Base-by-base conservation (phyloP, 2,113 vertebrate genomes). In the Malurus alboscapulatus region DNA sequence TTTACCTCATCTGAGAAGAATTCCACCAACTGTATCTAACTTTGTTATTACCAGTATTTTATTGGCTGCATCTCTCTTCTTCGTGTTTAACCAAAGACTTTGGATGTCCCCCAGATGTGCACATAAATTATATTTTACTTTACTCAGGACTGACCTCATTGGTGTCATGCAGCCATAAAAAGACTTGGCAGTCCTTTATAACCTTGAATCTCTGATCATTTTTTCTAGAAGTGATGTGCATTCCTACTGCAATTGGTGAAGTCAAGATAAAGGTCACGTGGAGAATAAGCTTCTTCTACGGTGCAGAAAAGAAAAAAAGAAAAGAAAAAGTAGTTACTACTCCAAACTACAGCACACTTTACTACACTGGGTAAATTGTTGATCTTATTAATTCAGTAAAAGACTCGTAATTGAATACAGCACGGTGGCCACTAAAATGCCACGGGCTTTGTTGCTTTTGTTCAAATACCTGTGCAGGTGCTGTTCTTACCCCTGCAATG, bases 1-100 rank as follows among this genome's bases (percentile, higher is more conserved):
- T 93, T 87, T 94, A 68, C 57, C 45, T 68, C 92, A 93, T 55
- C 34, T 66, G 51, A 88, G 71, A 93, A 93, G 61, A 90, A 94
- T 93, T 95, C 84, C 26, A 77, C 55, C 44, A 66, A 22, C 68
- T 53, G 15, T 84, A 76, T 8, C 72, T 90, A 75, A 87, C 36
- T 67, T 82, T 50, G 36, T 90, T 88, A 74, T 91, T 91, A 44
- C 48, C 76, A 62, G 44, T 45, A 44, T 71, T 88, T 88, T 59
- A 12, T 18, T 86, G 82, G 75, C 69, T 81, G n/a, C 73, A 87
- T 30, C 32, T 81, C 6, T 47, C 53, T 74, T 87, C 71, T 90
- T 61, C 7, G 0, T 88, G 55, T 74, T 92, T 93, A 90, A 81
- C 79, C 79, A 90, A 88, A 81, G 27, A 25, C 57, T 75, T 77